phyloP scores from a whole-genome alignment of 2,888 invertebrate genomes.

The Seira sanloemensis region DNA sequence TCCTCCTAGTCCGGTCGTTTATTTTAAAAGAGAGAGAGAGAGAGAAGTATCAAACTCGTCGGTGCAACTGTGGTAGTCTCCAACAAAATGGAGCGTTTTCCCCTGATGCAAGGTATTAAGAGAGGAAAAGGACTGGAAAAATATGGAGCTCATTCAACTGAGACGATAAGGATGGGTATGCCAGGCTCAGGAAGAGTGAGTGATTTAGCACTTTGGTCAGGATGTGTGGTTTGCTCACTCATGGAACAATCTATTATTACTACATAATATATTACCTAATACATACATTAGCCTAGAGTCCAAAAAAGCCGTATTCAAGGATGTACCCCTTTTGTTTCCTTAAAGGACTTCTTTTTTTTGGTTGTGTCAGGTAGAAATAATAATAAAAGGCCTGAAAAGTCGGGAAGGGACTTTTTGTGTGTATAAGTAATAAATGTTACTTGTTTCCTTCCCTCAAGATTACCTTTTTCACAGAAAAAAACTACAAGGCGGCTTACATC shows the following conservation, averaged over 20 bases:
- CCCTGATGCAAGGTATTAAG: constrained; percentile 49
- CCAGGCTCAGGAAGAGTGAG: constrained; percentile 69
- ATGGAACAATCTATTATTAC: constrained; percentile 51
- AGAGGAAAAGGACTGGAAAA: constrained; percentile 58
- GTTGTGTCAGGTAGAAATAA: constrained; percentile 42
- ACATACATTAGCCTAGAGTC: neutral
- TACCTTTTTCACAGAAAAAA: too few species aligned
- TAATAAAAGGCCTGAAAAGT: constrained; percentile 21
- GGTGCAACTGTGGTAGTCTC: neutral
- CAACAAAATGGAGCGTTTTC: too few species aligned
- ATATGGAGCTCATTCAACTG: constrained; percentile 69
- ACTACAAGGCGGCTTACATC: too few species aligned
- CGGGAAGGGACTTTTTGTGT: neutral
- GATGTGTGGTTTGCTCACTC: constrained; percentile 66
- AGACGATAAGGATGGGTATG: constrained; percentile 67
- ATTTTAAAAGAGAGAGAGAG: neutral
- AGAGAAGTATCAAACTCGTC: constrained; percentile 11
- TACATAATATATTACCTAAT: neutral
- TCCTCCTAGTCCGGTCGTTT: neutral
- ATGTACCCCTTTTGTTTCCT: neutral
- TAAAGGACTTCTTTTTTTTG: neutral
- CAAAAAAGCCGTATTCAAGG: neutral
- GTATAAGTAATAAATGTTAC: constrained; percentile 32
- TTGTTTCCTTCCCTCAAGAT: constrained; percentile 32
- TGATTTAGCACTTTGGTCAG: constrained; percentile 73